phyloP scores from a whole-genome alignment of 2,888 invertebrate genomes.

The Didymodactylos carnosus region DNA sequence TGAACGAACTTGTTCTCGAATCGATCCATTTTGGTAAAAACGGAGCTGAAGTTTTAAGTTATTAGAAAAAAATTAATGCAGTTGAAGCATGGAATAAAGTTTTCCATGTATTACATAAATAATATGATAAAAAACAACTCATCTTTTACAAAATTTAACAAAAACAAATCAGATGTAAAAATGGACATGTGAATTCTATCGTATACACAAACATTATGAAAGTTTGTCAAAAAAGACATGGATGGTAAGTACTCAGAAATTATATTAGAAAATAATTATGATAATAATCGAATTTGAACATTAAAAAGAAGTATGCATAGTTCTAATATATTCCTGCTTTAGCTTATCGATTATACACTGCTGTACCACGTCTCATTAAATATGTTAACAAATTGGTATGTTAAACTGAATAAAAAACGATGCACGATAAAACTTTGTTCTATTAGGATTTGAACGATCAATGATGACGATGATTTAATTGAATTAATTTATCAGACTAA shows the following conservation, averaged over 20 bases:
- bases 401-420: constrained; percentile 78
- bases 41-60: too few relatives aligned
- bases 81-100: too few relatives aligned
- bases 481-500: not conserved
- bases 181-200: constrained; percentile 96
- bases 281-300: not conserved
- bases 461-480: too few relatives aligned
- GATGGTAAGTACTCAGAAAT: constrained; percentile 29
- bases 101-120: too few relatives aligned
- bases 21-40: too few relatives aligned
- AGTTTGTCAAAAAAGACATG: constrained; percentile 78
- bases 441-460: not conserved
- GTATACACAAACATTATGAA: constrained; percentile 73
- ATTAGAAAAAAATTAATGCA: too few relatives aligned
- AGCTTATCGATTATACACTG: constrained; percentile 78
- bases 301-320: too few relatives aligned
- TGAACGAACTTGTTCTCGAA: too few relatives aligned
- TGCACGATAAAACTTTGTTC: constrained; percentile 46
- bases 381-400: constrained; percentile 98
- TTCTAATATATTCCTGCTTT: constrained; percentile 22
- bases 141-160: too few relatives aligned
- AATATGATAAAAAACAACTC: too few relatives aligned
- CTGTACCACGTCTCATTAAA: constrained; percentile 72
- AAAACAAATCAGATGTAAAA: too few relatives aligned
- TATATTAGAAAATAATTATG: not conserved